phyloP scores from a whole-genome alignment of 2,113 vertebrate genomes.

The Mustela nigripes region DNA sequence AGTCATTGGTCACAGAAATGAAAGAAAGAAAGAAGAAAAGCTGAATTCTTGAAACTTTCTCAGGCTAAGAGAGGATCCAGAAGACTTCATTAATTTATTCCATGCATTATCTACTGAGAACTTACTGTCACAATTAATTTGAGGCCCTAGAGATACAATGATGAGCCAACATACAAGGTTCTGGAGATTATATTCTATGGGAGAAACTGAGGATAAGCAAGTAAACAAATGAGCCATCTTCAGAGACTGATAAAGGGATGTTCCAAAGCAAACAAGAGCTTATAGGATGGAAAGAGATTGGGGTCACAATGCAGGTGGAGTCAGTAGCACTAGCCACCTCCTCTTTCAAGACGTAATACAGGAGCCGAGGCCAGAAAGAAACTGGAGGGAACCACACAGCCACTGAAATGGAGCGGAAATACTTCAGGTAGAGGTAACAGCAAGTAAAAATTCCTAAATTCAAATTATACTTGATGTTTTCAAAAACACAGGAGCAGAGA shows the following conservation, averaged over 20 bases:
- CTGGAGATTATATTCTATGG: not conserved
- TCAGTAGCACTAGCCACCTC: not conserved
- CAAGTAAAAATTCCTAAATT: not conserved
- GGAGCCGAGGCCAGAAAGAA: not conserved
- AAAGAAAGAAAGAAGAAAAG: conserved; percentile 63
- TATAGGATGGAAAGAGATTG: not conserved
- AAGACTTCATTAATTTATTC: not conserved
- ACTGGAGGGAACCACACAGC: not conserved
- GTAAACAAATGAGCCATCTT: not conserved
- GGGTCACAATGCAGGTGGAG: not conserved
- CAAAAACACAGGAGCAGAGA: not conserved
- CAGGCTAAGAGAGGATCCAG: not conserved
- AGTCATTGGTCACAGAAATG: conserved; percentile 63
- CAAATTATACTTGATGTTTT: not conserved
- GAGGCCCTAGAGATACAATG: not conserved
- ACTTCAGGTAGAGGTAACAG: not conserved
- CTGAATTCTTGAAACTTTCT: not conserved
- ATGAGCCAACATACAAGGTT: not conserved
- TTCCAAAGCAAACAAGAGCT: not conserved
- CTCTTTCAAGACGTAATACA: not conserved
- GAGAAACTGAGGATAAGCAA: not conserved
- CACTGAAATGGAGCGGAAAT: not conserved
- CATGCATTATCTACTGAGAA: not conserved
- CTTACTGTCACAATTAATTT: not conserved
- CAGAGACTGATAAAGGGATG: not conserved